Evolutionary conservation across 2,888 invertebrate species (phyloP), one percentile per base, ranked within the genome.

Genomic region (Atrina japonica): DNA sequence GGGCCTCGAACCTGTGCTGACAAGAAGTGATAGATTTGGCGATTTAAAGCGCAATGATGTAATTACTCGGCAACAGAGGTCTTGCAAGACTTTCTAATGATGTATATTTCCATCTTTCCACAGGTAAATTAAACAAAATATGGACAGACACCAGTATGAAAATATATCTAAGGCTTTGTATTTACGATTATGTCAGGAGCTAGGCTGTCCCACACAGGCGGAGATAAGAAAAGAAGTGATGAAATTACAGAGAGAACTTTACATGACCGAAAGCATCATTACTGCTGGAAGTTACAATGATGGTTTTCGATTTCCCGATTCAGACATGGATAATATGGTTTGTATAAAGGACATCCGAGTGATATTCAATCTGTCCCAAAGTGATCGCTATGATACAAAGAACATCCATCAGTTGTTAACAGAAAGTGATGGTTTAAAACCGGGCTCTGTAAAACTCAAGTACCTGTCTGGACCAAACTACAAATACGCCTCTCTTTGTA

Each of bases 271-370:
- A 35, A 11, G 35, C 11, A 35, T 35, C 5, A 35, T 35, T 35
- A 53, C 53, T 3, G 30, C 29, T 53, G 53, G 53, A 16, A 53
- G 53, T n/a, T 30, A 53, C 29, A 25, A 30, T 9, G 53, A 53
- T 11, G 53, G 53, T 1, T 53, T 53, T 29, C 11, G 53, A 25
- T 30, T 53, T 2, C 27, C 25, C n/a, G 53, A 30, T 29, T 53
- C 53, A 1, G 53, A 53, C 30, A 53, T 27, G 53, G 53, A 53
- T 29, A 29, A 29, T n/a, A 53, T 53, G 30, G 27, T 29, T 16
- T 53, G 27, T 25, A n/a, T 53, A 25, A 27, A 18, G 25, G 53
- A 53, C 29, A 18, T 18, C 53, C 27, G n/a, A 2, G 53, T 53
- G 9, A 30, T 53, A 14, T 53, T 18, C 18, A 29, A 27, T 3